Evolutionary conservation across 2,888 invertebrate species (phyloP).

Genomic region (Thalpophila matura): DNA sequence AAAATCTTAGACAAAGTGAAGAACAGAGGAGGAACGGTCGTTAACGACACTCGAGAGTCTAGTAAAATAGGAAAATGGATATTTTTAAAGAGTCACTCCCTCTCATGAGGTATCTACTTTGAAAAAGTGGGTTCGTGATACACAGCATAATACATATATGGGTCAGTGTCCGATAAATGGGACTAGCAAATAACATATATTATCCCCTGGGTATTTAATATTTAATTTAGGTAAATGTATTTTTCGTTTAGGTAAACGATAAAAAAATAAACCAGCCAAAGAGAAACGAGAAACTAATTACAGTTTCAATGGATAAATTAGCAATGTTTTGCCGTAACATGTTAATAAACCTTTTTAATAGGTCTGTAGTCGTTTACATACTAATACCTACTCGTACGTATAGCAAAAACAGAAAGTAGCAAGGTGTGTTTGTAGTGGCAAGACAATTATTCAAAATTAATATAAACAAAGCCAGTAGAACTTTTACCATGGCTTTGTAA

Average conservation of each 20-base stretch:
- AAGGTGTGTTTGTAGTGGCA: conserved; percentile 1
- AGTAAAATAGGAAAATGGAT: conserved; percentile 69
- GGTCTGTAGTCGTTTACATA: conserved; percentile 8
- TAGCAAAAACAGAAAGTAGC: not conserved
- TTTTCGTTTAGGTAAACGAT: conserved; percentile 17
- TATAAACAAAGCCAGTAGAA: not conserved
- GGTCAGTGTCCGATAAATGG: conserved; percentile 21
- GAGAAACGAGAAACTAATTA: conserved; percentile 38
- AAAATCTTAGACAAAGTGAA: conserved; percentile 75
- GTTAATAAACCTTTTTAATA: conserved; percentile 26
- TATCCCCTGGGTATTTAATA: not conserved
- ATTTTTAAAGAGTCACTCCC: conserved; percentile 61
- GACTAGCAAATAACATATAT: conserved; percentile 15
- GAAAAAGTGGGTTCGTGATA: conserved; percentile 15
- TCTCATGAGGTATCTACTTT: conserved; percentile 1
- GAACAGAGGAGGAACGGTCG: conserved; percentile 63
- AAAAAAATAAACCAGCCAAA: conserved; percentile 12
- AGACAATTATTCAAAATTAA: not conserved
- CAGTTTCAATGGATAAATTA: conserved; percentile 30
- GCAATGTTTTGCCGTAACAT: conserved; percentile 17
- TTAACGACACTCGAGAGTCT: conserved; percentile 71
- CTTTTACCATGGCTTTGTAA: conserved; percentile 23
- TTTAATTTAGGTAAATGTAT: conserved; percentile 27
- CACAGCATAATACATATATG: not conserved
- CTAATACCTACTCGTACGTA: too few relatives aligned